Percentiles rank a stretch among this genome's conserved stretches.
Evolutionary conservation across 2,888 invertebrate genomes (phyloP).

Genomic region (Tenthredo notha): DNA sequence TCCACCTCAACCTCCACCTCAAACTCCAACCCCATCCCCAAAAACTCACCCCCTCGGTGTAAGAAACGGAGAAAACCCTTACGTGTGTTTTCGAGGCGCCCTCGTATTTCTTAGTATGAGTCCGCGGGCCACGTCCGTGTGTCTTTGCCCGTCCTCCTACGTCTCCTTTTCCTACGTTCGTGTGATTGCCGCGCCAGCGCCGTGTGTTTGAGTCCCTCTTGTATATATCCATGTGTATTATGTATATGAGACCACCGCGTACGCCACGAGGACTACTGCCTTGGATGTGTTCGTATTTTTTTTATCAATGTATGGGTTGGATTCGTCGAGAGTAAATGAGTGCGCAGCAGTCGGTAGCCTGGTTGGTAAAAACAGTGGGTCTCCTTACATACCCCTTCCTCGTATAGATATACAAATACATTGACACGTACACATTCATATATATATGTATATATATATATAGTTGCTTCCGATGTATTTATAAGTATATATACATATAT

Average conservation of each 20-base stretch:
- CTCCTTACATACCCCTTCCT: conserved; percentile 69
- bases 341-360: conserved; percentile 67
- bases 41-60: conserved; percentile 60
- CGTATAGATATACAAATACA: not conserved
- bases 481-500: not conserved
- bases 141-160: conserved; percentile 61
- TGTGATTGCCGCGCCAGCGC: conserved; percentile 51
- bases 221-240: conserved; percentile 27
- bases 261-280: conserved; percentile 10
- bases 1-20: conserved; percentile 60
- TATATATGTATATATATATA: not conserved
- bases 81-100: conserved; percentile 68
- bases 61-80: conserved; percentile 77
- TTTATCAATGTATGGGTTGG: conserved; percentile 33
- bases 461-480: not conserved
- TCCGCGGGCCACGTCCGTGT: conserved; percentile 57
- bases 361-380: conserved; percentile 72
- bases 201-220: conserved; percentile 29
- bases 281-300: not conserved
- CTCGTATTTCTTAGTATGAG: conserved; percentile 57
- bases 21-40: conserved; percentile 58
- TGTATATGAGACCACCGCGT: conserved; percentile 31
- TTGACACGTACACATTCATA: not conserved
- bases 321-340: conserved; percentile 70
- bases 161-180: conserved; percentile 59